A percentile compares a stretch with the other conserved stretches of the same genome.
phyloP scores from a whole-genome alignment of 92 coral and sea anemone genomes.

The Bergia sp. region DNA sequence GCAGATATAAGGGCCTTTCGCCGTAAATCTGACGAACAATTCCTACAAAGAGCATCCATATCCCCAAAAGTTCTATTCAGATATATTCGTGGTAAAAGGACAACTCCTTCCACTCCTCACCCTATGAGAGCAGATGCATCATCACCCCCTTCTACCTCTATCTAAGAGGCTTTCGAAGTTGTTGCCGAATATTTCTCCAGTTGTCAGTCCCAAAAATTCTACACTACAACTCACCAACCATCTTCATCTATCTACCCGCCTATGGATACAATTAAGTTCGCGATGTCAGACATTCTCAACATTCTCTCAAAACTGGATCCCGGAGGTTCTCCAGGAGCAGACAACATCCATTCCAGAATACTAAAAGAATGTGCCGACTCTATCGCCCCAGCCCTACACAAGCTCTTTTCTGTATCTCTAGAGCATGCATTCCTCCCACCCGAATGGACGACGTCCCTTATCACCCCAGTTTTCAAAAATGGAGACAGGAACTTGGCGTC shows the following conservation, averaged over 20 bases:
- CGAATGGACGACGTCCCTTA: background rate
- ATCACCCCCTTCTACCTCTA: background rate
- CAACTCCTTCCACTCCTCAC: background rate
- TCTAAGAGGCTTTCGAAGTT: background rate
- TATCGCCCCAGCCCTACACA: background rate
- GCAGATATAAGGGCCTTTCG: background rate
- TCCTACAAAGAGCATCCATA: background rate
- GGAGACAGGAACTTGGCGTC: background rate
- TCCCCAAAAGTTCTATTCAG: background rate
- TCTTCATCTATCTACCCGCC: background rate
- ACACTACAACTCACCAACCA: background rate
- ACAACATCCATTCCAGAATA: background rate
- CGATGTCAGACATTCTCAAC: background rate
- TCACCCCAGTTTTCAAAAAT: background rate
- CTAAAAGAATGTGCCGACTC: background rate
- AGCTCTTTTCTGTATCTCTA: background rate
- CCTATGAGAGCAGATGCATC: background rate
- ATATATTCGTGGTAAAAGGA: background rate
- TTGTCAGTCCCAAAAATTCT: background rate
- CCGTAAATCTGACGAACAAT: background rate
- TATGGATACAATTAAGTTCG: background rate
- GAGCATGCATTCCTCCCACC: background rate
- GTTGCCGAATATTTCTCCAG: background rate
- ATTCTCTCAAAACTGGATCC: background rate
- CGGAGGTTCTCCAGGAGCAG: background rate